These are phyloP conservation scores for Musca vetustissima DNA, from an alignment of 1,140 invertebrate genomes.

Conservation along the genomic window DNA sequence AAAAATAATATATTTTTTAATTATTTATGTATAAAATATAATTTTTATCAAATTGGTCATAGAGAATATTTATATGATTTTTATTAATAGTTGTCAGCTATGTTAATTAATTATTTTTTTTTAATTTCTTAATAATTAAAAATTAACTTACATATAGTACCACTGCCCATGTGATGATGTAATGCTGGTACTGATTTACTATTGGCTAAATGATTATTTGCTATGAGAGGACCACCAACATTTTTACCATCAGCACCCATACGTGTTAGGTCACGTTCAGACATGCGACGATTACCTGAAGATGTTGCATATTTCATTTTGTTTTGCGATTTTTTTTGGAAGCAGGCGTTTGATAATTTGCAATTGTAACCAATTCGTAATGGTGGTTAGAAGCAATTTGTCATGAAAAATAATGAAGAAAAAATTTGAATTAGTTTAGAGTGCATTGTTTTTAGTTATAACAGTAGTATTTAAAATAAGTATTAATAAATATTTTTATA, in stretches of 20 bases:
- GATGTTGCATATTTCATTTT: neutral
- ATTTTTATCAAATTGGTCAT: neutral
- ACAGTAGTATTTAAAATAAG: neutral
- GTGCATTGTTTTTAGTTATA: no score
- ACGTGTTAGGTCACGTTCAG: slow-evolving; percentile 76
- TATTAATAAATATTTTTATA: neutral
- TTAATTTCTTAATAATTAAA: no score
- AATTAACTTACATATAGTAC: slow-evolving; percentile 53
- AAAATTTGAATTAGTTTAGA: neutral
- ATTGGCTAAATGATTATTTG: slow-evolving; percentile 58
- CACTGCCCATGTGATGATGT: slow-evolving; percentile 61
- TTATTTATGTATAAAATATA: neutral
- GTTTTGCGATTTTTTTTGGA: neutral
- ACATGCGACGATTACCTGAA: slow-evolving; percentile 78
- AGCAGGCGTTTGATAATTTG: neutral
- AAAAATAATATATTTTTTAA: slow-evolving; percentile 9
- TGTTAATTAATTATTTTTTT: neutral
- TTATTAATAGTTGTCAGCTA: no score
- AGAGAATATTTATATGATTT: neutral
- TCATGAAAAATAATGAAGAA: neutral
- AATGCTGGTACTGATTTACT: slow-evolving; percentile 89
- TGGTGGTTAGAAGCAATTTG: slow-evolving; percentile 1
- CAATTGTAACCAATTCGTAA: neutral
- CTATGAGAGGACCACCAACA: slow-evolving; percentile 51
- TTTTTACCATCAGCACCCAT: slow-evolving; percentile 39